These are phyloP conservation scores for Brienomyrus brachyistius DNA, from an alignment of 2,113 vertebrate species.

Conservation along the genomic window DNA sequence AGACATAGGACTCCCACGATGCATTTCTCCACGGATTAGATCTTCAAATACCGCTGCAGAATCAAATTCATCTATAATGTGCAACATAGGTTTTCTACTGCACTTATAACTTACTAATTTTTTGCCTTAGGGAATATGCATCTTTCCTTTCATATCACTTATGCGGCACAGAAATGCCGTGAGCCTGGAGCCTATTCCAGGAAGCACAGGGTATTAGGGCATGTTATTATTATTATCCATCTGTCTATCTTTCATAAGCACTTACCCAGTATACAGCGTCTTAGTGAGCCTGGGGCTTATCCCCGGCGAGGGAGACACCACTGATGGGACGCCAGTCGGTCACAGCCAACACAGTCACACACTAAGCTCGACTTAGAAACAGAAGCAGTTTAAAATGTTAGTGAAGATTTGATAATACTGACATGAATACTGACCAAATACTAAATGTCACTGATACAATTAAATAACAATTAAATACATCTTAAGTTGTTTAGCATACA, in stretches of 20 bases:
- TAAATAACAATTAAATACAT: not conserved
- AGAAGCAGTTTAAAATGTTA: not conserved
- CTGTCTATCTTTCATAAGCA: not conserved
- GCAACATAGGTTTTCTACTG: constrained; percentile 43
- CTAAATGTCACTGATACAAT: not conserved
- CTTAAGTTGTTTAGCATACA: not conserved
- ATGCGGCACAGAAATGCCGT: not conserved
- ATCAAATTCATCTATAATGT: constrained; percentile 51
- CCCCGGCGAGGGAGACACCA: not conserved
- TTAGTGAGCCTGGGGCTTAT: not conserved
- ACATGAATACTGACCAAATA: not conserved
- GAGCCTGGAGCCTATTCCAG: not conserved
- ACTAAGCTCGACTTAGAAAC: not conserved
- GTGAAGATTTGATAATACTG: not conserved
- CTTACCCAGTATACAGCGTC: not conserved
- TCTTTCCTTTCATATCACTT: constrained; percentile 13
- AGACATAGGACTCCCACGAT: constrained; percentile 47
- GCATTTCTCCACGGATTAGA: constrained; percentile 54
- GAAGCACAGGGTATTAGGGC: not conserved
- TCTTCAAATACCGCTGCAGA: constrained; percentile 54
- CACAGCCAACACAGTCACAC: not conserved
- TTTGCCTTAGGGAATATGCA: constrained; percentile 45
- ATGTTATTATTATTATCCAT: not conserved
- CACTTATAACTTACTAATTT: constrained; percentile 45
- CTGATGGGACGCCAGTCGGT: not conserved